Evolutionary conservation across 2,888 invertebrate species (phyloP), one percentile per base, ranked within the genome.

Genomic region (Melinaea marsaeus): DNA sequence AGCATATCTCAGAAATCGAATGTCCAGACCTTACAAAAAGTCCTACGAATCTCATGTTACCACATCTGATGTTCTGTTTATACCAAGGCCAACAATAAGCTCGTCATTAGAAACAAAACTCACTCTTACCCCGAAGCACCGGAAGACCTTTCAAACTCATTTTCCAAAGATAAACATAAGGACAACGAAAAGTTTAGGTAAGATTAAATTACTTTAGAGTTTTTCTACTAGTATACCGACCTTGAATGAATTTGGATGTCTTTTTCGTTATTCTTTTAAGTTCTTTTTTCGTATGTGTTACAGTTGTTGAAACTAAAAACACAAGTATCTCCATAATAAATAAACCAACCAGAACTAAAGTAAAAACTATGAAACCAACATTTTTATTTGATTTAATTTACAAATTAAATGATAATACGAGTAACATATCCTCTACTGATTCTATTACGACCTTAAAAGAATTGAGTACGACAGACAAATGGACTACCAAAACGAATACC

Each of bases 121-220:
- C 2, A 32, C 7, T 3, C 9, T 34, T 51, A n/a, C 32, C 32
- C 9, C 11, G 42, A 67, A 65, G 47, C 47, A 48, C 6, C 62
- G 56, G 51, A 68, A 63, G 55, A 71, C 67, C 6, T 73, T 66
- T 61, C 54, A 66, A 13, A 46, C 68, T 13, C 64, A 69, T 63
- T 68, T 73, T 62, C 67, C 66, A 9, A 66, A 63, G 32, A 32
- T 51, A 48, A 68, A 68, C 37, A 59, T 55, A 42, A 61, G 58
- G 13, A 22, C 35, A 33, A 9, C 22, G 6, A n/a, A 7, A 22
- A 58, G 47, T 48, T 42, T 60, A 46, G 65, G 69, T 71, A 64
- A 13, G 55, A n/a, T 4, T 57, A 56, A 13, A 33, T 51, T 22
- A 22, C 22, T 22, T 22, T 22, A 51, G 42, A 13, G 4, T 62